These are phyloP conservation scores for Trimorus sp. DNA, from an alignment of 2,888 invertebrate species.

Conservation along the genomic window DNA sequence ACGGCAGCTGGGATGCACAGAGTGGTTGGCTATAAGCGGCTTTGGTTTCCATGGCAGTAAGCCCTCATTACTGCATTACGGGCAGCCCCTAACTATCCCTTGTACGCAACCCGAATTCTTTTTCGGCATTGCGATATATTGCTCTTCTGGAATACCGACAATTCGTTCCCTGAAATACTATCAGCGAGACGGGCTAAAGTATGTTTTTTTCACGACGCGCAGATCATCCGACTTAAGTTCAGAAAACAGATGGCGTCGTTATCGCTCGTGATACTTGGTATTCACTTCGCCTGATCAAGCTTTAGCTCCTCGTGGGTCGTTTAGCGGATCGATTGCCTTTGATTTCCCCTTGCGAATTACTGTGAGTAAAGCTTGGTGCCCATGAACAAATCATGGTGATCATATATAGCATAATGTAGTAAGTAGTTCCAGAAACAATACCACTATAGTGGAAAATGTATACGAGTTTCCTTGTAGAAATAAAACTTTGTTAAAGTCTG, in stretches of 20 bases:
- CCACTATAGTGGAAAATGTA: too few relatives aligned
- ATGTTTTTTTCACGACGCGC: constrained; percentile 51
- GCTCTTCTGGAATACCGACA: constrained; percentile 56
- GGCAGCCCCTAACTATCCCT: constrained; percentile 79
- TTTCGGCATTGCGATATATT: constrained; percentile 62
- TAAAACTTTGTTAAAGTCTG: too few relatives aligned
- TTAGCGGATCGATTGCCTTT: too few relatives aligned
- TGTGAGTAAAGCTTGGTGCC: neutral
- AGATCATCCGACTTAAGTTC: constrained; percentile 64
- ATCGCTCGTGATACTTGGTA: constrained; percentile 5
- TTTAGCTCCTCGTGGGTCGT: too few relatives aligned
- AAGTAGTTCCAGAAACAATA: too few relatives aligned
- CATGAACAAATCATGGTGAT: too few relatives aligned
- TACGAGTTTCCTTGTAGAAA: too few relatives aligned
- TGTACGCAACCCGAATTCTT: constrained; percentile 75
- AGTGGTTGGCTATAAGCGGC: constrained; percentile 81
- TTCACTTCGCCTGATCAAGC: too few relatives aligned
- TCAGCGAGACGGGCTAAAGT: constrained; percentile 39
- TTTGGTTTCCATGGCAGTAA: constrained; percentile 82
- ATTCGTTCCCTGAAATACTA: constrained; percentile 59
- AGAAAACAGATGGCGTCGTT: constrained; percentile 43
- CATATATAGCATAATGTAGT: too few relatives aligned
- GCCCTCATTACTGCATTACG: constrained; percentile 82
- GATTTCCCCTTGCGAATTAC: too few relatives aligned
- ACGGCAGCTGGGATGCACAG: constrained; percentile 69